Percentiles rank a stretch among this genome's conserved stretches.
Evolutionary conservation across 2,113 vertebrate genomes (phyloP).

Genomic region (Triplophysa tibetana): DNA sequence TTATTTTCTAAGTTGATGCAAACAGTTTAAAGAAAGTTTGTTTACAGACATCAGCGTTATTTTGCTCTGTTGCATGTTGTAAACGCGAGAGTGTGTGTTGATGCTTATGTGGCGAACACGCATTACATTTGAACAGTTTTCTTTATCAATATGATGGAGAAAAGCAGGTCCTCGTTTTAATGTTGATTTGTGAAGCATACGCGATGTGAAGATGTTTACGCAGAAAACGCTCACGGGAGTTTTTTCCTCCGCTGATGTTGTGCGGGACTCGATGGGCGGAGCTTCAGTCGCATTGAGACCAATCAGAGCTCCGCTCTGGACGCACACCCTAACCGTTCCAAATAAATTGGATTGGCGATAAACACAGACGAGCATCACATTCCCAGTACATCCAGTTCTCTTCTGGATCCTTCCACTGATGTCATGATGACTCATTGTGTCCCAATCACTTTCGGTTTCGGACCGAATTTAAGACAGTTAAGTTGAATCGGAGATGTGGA

Average conservation of each 20-base stretch:
- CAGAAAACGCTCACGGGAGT: too few relatives aligned
- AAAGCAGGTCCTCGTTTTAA: not conserved
- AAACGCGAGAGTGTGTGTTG: not conserved
- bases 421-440: not conserved
- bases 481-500: too few relatives aligned
- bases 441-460: not conserved
- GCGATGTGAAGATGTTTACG: not conserved
- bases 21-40: too few relatives aligned
- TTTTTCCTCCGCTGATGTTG: not conserved
- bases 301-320: slow-evolving; percentile 40
- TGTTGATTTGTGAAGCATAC: not conserved
- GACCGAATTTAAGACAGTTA: too few relatives aligned
- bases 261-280: not conserved
- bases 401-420: not conserved
- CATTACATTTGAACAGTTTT: too few relatives aligned
- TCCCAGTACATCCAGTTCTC: not conserved
- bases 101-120: not conserved
- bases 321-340: slow-evolving; percentile 37
- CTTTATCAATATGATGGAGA: too few relatives aligned
- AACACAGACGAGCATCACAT: not conserved
- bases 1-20: too few relatives aligned
- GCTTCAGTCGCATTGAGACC: not conserved
- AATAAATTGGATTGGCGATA: not conserved
- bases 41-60: not conserved
- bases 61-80: not conserved